Percentiles rank a stretch among this genome's conserved stretches.
These are phyloP conservation scores for Mechanitis messenoides DNA, from an alignment of 2,888 invertebrate species.

Conservation along the genomic window DNA sequence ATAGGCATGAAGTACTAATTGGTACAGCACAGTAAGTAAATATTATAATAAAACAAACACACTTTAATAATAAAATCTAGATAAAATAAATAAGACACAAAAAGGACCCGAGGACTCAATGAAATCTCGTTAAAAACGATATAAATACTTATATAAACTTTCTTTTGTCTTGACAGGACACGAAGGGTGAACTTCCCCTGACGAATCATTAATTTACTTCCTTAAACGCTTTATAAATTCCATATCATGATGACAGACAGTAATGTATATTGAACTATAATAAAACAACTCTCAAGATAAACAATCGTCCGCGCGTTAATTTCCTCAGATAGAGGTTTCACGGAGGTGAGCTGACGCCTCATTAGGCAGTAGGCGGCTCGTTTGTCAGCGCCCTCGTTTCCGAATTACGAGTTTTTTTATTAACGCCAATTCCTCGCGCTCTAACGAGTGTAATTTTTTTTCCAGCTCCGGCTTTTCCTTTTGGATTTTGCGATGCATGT, in stretches of 20 bases:
- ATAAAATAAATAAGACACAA: background rate
- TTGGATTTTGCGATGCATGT: conserved; percentile 30
- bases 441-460: conserved; percentile 66
- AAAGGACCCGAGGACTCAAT: background rate
- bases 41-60: background rate
- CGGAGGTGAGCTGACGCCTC: conserved; percentile 59
- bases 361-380: conserved; percentile 58
- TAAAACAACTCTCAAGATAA: conserved; percentile 19
- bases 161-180: conserved; percentile 22
- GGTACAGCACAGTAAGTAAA: background rate
- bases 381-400: conserved; percentile 63
- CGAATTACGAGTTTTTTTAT: conserved; percentile 60
- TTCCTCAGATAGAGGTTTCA: conserved; percentile 44
- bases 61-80: background rate
- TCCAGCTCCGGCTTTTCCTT: conserved; percentile 30
- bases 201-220: conserved; percentile 28
- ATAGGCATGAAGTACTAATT: background rate
- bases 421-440: conserved; percentile 64
- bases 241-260: background rate
- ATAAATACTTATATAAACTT: conserved; percentile 13
- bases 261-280: background rate
- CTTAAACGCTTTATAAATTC: conserved; percentile 6
- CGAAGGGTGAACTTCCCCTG: conserved; percentile 25
- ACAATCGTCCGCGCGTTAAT: conserved; percentile 23
- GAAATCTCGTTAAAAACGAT: background rate